A percentile compares a stretch with the other conserved stretches of the same genome.
Evolutionary conservation across 1,140 invertebrate genomes (phyloP).

Genomic region (Holotrichia oblita): DNA sequence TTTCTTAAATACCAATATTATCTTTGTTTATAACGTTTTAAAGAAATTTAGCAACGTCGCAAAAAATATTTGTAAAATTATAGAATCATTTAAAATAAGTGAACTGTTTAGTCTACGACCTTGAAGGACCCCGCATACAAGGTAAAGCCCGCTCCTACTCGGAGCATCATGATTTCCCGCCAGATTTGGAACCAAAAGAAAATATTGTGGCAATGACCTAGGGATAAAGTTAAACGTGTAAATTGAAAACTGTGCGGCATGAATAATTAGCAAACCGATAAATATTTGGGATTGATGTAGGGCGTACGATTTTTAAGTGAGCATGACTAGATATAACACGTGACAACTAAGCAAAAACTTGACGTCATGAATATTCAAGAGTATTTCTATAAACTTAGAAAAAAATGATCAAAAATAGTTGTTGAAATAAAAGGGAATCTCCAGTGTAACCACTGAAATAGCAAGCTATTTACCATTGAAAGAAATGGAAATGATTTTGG

Average conservation of each 20-base stretch:
- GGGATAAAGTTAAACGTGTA: neutral
- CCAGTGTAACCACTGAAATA: neutral
- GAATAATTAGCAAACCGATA: neutral
- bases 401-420: neutral
- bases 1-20: neutral
- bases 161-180: slow-evolving; percentile 10
- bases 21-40: no score
- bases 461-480: neutral
- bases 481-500: neutral
- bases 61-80: neutral
- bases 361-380: slow-evolving; percentile 2
- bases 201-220: slow-evolving; percentile 19
- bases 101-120: neutral
- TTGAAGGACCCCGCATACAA: neutral
- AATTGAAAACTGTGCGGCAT: neutral
- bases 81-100: slow-evolving; percentile 1
- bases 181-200: slow-evolving; percentile 10
- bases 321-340: slow-evolving; percentile 34
- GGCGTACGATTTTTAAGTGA: slow-evolving; percentile 30
- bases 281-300: neutral
- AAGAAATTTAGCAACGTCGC: no score
- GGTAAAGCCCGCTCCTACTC: neutral
- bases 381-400: neutral
- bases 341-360: slow-evolving; percentile 33
- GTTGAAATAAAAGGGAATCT: neutral